Base-by-base conservation (phyloP, 2,888 invertebrate genomes). In the Ptycholaimellus sp. region DNA sequence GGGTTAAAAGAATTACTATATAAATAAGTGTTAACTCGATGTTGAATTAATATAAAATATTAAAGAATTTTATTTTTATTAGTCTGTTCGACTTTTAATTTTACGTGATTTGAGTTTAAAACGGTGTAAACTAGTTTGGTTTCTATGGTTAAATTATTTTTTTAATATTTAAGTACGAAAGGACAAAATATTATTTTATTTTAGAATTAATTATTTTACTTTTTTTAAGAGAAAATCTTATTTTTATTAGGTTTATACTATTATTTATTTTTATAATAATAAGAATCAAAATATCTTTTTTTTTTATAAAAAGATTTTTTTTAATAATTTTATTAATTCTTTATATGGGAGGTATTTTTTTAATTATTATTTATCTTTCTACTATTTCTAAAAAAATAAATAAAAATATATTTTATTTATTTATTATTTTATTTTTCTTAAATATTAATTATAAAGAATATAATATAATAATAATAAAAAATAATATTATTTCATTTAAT, bases 81-180 rank as follows among this genome's bases (percentile, higher is more conserved):
- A 49, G 47, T 48, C 44, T 48, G 46, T 49, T 49, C 46, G 45
- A 46, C 46, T 49, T 36, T 43, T 45, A 49, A 44, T 36, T 45
- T 43, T 40, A 47, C 46, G 42, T 48, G 47, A 47, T 48, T 46
- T 47, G 47, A 48, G 47, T 47, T 48, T 46, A 48, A 47, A 46
- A 45, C 48, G 47, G 47, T 42, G 48, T 43, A 44, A 47, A 47
- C 47, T 48, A 48, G 48, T 45, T 46, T 47, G 45, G 48, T 48
- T 48, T 48, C 45, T 48, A 46, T 48, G 46, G 46, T 38, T 42
- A 48, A 44, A 33, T 43, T 45, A 41, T 46, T 41, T 41, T 40
- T 33, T 33, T 39, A 39, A 44, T 40, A 33, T 35, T 45, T 48
- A 45, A 46, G 46, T 47, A 47, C 47, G 47, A 47, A 46, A 47